Conservation (phyloP, 2,797 vertebrate species). For the Cossypha dichroa region DNA sequence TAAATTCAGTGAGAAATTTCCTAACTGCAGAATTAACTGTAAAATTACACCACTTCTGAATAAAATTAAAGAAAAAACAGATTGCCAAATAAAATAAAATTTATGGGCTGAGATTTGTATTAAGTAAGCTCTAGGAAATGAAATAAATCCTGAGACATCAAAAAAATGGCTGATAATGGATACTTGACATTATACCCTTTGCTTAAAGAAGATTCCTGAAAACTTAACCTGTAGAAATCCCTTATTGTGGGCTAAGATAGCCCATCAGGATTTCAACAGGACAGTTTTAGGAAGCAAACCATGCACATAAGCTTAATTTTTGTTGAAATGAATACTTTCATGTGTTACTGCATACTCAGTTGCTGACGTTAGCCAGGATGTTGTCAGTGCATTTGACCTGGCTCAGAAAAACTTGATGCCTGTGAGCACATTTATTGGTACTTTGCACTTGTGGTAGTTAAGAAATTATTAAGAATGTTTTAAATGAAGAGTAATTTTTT, state of each 20-base stretch:
- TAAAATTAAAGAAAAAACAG: background rate
- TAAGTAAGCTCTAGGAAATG: background rate
- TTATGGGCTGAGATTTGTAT: background rate
- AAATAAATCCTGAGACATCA: background rate
- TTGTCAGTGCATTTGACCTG: background rate
- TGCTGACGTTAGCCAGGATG: background rate
- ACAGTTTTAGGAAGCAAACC: background rate
- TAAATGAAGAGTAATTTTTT: background rate
- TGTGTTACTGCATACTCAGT: background rate
- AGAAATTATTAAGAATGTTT: background rate
- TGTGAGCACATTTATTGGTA: background rate
- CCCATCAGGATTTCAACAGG: background rate
- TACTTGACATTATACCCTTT: background rate
- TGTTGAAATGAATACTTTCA: background rate
- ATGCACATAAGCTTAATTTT: background rate
- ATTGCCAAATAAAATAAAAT: background rate
- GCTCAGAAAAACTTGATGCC: background rate
- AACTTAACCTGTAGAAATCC: background rate
- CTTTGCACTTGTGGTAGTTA: background rate
- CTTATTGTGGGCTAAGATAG: background rate
- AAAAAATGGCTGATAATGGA: background rate
- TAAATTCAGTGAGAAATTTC: background rate
- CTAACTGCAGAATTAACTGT: background rate
- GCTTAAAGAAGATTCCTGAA: background rate
- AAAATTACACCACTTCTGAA: background rate